These are phyloP conservation scores for Brenthis hecate DNA, from an alignment of 2,888 invertebrate genomes.

Conservation along the genomic window DNA sequence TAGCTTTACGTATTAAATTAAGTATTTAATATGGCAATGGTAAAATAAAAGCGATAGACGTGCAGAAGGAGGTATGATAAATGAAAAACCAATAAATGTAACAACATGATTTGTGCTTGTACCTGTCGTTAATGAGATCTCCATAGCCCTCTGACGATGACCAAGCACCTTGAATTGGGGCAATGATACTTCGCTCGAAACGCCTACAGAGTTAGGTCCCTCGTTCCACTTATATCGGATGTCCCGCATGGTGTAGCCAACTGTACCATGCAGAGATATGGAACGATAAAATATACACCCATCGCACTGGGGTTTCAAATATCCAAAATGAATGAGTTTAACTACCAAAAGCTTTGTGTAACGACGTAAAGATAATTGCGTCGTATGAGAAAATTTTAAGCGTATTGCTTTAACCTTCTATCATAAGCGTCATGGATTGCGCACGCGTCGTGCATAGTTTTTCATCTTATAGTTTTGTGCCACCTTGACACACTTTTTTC, in stretches of 20 bases:
- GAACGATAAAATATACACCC: constrained; percentile 78
- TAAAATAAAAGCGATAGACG: constrained; percentile 46
- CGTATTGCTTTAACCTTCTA: constrained; percentile 51
- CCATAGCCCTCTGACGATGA: constrained; percentile 97
- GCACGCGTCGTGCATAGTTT: constrained; percentile 31
- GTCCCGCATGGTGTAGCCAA: constrained; percentile 99
- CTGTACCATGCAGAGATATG: constrained; percentile 85
- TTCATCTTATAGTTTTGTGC: constrained; percentile 19
- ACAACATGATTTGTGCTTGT: constrained; percentile 80
- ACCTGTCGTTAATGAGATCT: constrained; percentile 98
- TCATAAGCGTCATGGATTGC: constrained; percentile 54
- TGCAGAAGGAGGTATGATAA: constrained; percentile 42
- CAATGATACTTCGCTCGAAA: constrained; percentile 97
- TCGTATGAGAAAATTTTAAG: constrained; percentile 47
- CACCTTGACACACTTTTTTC: constrained; percentile 21
- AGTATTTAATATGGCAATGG: constrained; percentile 16
- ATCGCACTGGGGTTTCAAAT: constrained; percentile 75
- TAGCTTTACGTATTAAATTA: not conserved
- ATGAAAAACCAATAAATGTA: constrained; percentile 41
- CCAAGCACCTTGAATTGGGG: constrained; percentile 99
- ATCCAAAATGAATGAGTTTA: constrained; percentile 50
- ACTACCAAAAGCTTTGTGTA: constrained; percentile 52
- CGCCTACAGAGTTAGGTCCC: constrained; percentile 95
- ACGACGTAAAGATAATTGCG: constrained; percentile 42
- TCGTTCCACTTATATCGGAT: constrained; percentile 98